Base-by-base conservation (phyloP, 2,113 vertebrate species). In the Ophiodon elongatus region DNA sequence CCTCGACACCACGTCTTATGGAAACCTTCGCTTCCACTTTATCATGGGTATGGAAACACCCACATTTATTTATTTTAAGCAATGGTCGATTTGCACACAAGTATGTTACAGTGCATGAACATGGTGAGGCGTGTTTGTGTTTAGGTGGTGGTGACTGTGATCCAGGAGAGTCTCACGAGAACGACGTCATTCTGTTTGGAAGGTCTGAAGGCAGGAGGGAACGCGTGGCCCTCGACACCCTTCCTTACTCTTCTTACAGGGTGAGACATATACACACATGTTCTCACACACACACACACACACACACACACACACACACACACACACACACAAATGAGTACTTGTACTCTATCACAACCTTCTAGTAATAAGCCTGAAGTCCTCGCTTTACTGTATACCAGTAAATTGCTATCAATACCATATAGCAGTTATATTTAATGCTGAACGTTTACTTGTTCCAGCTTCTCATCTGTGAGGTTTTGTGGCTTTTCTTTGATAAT, bases 21-120 rank as follows among this genome's bases (percentile, higher is more conserved):
- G 98, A 77, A 99, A 99, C 95, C 95, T 99, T 60, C 96, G 98
- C 35, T 97, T 99, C 95, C 94, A 98, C 95, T 99, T 98, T 54
- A 94, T 95, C 63, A 98, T 99, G 97, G 98, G 98, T 99, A 84
- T 60, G 17, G 25, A 76, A 80, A 59, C 39, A 25, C 31, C 43
- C 23, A 52, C 13, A 60, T 47, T 29, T 50, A 47, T 73, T 77
- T 37, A 7, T 15, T 0, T n/a, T 67, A 21, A 4, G 0, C 23
- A 10, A 8, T 29, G 60, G 50, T 64, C 7, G 13, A 57, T 56
- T 11, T n/a, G 13, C 11, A 25, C 50, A 60, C 17, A 27, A 31
- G 14, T 64, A 1, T 33, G 2, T 41, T 19, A 29, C 6, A n/a
- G n/a, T 63, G n/a, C 14, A 62, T 71, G 37, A 70, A 56, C 14